phyloP scores from a whole-genome alignment of 2,797 vertebrate genomes.

The Natrix natrix region DNA sequence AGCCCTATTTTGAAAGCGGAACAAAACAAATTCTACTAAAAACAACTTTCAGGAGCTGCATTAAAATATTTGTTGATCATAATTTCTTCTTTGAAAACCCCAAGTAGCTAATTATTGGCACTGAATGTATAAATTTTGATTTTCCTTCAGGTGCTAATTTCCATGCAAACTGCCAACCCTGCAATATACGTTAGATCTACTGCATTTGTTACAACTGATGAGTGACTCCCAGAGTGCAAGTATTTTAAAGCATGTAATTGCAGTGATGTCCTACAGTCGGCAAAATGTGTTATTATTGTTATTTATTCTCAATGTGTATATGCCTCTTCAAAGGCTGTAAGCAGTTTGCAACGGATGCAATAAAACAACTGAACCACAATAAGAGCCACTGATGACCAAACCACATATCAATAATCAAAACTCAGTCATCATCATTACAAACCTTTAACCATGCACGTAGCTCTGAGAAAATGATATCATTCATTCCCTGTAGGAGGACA shows the following conservation, averaged over 20 bases:
- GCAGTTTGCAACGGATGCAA: background rate
- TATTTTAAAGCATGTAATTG: slow-evolving; percentile 25
- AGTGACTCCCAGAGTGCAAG: slow-evolving; percentile 16
- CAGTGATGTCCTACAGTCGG: background rate
- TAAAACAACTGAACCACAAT: background rate
- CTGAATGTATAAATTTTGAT: slow-evolving; percentile 47
- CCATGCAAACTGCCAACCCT: slow-evolving; percentile 59
- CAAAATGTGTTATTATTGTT: background rate
- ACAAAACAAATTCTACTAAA: slow-evolving; percentile 29
- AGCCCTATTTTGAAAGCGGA: background rate
- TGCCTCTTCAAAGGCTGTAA: background rate
- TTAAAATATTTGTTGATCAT: slow-evolving; percentile 55
- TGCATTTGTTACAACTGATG: slow-evolving; percentile 18
- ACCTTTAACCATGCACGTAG: background rate
- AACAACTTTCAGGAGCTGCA: slow-evolving; percentile 21
- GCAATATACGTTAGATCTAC: slow-evolving; percentile 21
- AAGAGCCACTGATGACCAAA: background rate
- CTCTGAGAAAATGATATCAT: background rate
- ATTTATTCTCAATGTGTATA: background rate
- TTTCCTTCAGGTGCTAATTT: slow-evolving; percentile 57
- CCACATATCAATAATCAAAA: background rate
- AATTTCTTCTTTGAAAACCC: slow-evolving; percentile 61
- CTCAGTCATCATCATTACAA: background rate
- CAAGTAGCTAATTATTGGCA: slow-evolving; percentile 46
- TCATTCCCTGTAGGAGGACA: background rate